phyloP scores from a whole-genome alignment of 2,797 vertebrate genomes.

The Buceros bicornis region DNA sequence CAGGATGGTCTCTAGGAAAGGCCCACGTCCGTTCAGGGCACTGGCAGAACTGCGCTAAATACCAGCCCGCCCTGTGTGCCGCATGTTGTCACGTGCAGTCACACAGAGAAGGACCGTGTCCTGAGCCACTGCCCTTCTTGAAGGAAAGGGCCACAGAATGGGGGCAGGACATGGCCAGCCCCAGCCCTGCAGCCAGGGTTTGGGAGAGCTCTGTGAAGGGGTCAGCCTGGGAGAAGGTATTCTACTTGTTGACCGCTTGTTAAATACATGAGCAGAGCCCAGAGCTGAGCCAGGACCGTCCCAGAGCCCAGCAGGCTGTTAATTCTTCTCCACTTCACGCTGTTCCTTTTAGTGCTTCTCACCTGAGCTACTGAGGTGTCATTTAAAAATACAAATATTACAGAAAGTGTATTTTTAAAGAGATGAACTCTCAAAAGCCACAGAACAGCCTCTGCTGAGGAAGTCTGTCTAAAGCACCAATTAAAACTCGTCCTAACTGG shows the following conservation, averaged over 20 bases:
- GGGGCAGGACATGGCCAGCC: not conserved
- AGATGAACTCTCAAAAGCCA: not conserved
- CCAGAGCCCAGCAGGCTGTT: not conserved
- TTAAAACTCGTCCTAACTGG: not conserved
- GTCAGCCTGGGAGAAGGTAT: not conserved
- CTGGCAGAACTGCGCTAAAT: not conserved
- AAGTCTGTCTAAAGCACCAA: not conserved
- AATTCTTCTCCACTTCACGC: not conserved
- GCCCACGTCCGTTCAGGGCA: fast-evolving
- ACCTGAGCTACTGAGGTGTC: not conserved
- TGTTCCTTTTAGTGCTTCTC: not conserved
- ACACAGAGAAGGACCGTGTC: not conserved
- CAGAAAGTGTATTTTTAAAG: not conserved
- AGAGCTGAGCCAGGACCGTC: not conserved
- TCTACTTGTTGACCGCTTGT: not conserved
- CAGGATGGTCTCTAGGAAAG: not conserved
- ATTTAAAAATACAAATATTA: not conserved
- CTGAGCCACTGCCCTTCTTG: too few species aligned
- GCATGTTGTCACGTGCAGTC: not conserved
- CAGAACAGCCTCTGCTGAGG: not conserved
- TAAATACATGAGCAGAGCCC: not conserved
- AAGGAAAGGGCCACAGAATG: not conserved
- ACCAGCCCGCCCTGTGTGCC: not conserved
- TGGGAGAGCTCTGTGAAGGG: not conserved
- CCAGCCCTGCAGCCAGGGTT: not conserved